Conservation (phyloP, 2,888 invertebrate genomes). For the Cerastis leucographa region DNA sequence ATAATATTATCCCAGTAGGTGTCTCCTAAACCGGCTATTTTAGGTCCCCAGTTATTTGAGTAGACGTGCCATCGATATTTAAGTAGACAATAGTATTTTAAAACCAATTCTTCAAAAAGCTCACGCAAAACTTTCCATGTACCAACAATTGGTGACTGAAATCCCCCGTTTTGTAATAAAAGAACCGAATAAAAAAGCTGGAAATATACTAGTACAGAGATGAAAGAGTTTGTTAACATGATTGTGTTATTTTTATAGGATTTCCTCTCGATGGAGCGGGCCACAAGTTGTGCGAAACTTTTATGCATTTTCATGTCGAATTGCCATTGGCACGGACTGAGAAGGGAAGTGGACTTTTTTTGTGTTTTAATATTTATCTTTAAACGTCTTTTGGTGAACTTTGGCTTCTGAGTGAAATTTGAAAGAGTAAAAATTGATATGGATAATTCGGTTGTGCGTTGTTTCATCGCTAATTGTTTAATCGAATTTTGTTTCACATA, state of each 20-base stretch:
- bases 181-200: constrained; percentile 29
- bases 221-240: constrained; percentile 47
- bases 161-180: constrained; percentile 13
- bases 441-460: too few relatives aligned
- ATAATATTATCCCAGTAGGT: too few relatives aligned
- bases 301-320: constrained; percentile 41
- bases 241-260: constrained; percentile 54
- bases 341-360: constrained; percentile 7
- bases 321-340: constrained; percentile 18
- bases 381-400: constrained; percentile 7
- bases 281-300: constrained; percentile 47
- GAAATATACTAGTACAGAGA: constrained; percentile 28
- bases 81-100: neutral
- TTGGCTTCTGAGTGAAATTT: constrained; percentile 5
- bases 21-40: too few relatives aligned
- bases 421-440: neutral
- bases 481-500: too few relatives aligned
- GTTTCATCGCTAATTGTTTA: too few relatives aligned
- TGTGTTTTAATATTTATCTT: constrained; percentile 10
- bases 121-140: neutral
- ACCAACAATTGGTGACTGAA: neutral
- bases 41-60: too few relatives aligned
- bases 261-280: constrained; percentile 45
- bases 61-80: neutral
- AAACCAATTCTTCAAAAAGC: neutral